Conservation (phyloP, 2,113 vertebrate genomes). For the Sander vitreus region DNA sequence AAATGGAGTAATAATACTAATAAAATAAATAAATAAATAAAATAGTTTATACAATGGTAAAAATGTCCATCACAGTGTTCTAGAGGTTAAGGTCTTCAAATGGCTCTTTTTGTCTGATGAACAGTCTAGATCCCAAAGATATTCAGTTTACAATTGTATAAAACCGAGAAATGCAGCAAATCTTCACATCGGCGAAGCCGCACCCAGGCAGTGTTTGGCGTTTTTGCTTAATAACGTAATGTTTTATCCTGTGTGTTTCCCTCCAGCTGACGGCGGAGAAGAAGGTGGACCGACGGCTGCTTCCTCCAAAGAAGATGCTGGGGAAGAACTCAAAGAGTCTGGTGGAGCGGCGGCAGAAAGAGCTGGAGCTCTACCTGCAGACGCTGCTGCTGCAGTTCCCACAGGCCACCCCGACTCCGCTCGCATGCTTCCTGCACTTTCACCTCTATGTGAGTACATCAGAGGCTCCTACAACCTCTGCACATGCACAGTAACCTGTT, state of each 20-base stretch:
- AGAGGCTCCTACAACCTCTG: background rate
- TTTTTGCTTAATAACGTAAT: background rate
- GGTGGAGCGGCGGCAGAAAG: constrained; percentile 95
- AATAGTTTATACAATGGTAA: background rate
- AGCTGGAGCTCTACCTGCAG: constrained; percentile 95
- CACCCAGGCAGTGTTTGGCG: background rate
- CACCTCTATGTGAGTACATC: constrained; percentile 93
- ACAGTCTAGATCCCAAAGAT: background rate
- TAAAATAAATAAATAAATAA: background rate
- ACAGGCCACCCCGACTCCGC: constrained; percentile 86
- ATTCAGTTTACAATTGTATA: background rate
- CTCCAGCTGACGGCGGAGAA: constrained; percentile 90
- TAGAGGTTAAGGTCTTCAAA: background rate
- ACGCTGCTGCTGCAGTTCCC: constrained; percentile 91
- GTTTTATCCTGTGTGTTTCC: constrained; percentile 2
- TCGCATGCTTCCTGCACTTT: constrained; percentile 92
- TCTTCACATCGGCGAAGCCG: background rate
- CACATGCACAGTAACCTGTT: background rate
- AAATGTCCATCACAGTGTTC: background rate
- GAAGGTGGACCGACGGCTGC: constrained; percentile 92
- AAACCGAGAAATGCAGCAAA: background rate
- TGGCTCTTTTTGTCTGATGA: background rate
- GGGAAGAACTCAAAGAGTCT: constrained; percentile 97
- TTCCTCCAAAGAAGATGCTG: constrained; percentile 98
- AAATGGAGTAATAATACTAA: no score